Conservation (phyloP, 1,140 invertebrate genomes). For the Hylyphantes graminicola region DNA sequence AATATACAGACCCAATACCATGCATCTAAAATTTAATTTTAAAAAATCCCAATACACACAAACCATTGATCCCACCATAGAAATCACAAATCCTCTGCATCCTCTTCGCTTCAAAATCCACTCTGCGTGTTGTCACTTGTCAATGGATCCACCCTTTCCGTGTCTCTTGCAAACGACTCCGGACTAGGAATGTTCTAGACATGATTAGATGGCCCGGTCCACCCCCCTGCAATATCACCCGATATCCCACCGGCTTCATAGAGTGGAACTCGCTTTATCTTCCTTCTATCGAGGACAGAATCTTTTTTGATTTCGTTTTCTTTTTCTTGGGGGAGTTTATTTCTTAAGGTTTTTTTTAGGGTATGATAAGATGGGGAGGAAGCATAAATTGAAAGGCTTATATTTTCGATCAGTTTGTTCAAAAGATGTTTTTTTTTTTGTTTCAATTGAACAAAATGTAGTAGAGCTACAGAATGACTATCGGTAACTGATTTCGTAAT, state of each 20-base stretch:
- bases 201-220: constrained; percentile 43
- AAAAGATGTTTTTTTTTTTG: too few species aligned
- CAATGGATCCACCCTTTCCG: constrained; percentile 49
- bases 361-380: too few species aligned
- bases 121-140: constrained; percentile 53
- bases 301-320: not conserved
- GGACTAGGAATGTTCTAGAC: constrained; percentile 47
- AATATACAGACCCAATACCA: not conserved
- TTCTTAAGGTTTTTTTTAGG: too few species aligned
- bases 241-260: constrained; percentile 14
- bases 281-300: not conserved
- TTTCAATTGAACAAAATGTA: too few species aligned
- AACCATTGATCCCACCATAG: not conserved
- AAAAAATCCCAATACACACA: not conserved
- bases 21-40: not conserved
- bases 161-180: constrained; percentile 45
- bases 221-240: constrained; percentile 48
- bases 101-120: constrained; percentile 47
- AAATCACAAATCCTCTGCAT: constrained; percentile 5
- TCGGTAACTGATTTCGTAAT: too few species aligned
- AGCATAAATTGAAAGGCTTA: too few species aligned
- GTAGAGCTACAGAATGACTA: too few species aligned
- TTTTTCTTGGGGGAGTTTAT: not conserved
- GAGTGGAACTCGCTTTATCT: constrained; percentile 41
- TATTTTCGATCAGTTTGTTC: too few species aligned